Percentiles rank a stretch among this genome's conserved stretches.
phyloP scores from a whole-genome alignment of 2,797 vertebrate species.

The Huso huso region DNA sequence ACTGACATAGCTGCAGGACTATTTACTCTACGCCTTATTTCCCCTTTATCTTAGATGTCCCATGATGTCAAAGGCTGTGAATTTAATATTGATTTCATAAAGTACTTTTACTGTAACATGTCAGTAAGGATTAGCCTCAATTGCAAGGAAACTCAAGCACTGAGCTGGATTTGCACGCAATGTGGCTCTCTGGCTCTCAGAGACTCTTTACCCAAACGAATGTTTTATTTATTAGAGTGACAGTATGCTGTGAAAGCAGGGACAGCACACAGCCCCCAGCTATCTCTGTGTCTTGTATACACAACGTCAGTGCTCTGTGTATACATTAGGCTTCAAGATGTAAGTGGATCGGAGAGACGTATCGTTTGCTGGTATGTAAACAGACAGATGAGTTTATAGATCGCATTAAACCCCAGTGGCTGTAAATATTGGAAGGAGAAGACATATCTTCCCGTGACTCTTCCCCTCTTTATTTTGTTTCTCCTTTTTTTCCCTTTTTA shows the following conservation, averaged over 20 bases:
- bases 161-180: constrained; percentile 85
- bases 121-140: constrained; percentile 82
- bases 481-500: constrained; percentile 27
- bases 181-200: constrained; percentile 56
- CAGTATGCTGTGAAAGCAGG: constrained; percentile 60
- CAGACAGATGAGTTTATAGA: constrained; percentile 78
- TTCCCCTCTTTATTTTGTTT: neutral
- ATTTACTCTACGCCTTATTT: constrained; percentile 78
- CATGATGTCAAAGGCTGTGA: constrained; percentile 84
- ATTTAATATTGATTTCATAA: constrained; percentile 99
- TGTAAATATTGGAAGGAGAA: constrained; percentile 40
- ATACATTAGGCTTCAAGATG: constrained; percentile 64
- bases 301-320: constrained; percentile 58
- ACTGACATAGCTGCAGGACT: constrained; percentile 65
- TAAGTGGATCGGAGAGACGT: constrained; percentile 65
- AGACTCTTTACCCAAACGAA: constrained; percentile 56
- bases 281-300: constrained; percentile 58
- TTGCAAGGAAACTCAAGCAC: constrained; percentile 61
- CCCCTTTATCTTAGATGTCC: constrained; percentile 81
- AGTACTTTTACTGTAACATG: constrained; percentile 98
- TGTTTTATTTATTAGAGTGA: constrained; percentile 77
- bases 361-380: constrained; percentile 75
- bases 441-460: constrained; percentile 26
- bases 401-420: constrained; percentile 67
- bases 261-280: constrained; percentile 57